phyloP scores from a whole-genome alignment of 2,888 invertebrate genomes.

The Lithophane ornitopus region DNA sequence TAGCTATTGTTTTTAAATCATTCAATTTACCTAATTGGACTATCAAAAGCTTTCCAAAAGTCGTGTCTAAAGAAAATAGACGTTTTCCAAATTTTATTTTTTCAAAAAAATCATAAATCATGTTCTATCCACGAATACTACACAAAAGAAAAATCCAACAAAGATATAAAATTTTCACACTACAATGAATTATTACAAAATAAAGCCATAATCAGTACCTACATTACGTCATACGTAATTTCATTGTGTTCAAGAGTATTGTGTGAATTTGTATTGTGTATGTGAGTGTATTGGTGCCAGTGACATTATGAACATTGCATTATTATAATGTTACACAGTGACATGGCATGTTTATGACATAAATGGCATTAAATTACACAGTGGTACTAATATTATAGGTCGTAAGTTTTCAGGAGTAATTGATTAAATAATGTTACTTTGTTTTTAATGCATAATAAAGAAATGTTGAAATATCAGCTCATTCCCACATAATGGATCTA shows the following conservation, averaged over 20 bases:
- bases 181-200: constrained; percentile 50
- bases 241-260: constrained; percentile 46
- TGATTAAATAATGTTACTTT: constrained; percentile 2
- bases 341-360: constrained; percentile 28
- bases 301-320: constrained; percentile 6
- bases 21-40: no score
- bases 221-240: constrained; percentile 42
- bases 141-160: constrained; percentile 35
- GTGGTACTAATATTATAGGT: not conserved
- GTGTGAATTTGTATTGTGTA: constrained; percentile 25
- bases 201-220: constrained; percentile 1
- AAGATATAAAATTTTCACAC: constrained; percentile 48
- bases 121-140: not conserved
- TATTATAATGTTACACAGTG: constrained; percentile 4
- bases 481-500: not conserved
- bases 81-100: not conserved
- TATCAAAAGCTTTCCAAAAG: no score
- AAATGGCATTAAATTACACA: constrained; percentile 17
- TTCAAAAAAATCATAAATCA: constrained; percentile 11
- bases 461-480: not conserved
- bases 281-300: not conserved
- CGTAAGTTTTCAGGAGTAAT: constrained; percentile 4
- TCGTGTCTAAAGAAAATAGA: not conserved
- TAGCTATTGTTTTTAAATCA: no score
- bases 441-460: not conserved